Base-by-base conservation (phyloP, 2,113 vertebrate genomes). In the Colossoma macropomum region DNA sequence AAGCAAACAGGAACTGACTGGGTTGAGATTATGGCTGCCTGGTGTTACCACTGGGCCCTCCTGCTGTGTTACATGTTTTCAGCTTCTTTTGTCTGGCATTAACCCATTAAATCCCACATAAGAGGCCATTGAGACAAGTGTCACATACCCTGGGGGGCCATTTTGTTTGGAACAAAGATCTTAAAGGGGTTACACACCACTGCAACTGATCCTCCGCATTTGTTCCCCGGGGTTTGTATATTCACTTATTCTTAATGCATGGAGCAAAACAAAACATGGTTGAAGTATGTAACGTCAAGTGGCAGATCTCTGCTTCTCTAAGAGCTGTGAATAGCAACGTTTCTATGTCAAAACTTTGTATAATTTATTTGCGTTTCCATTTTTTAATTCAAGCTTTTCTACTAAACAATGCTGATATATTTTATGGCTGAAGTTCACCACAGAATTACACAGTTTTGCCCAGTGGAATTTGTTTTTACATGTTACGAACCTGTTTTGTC, bases 61-160 rank as follows among this genome's bases (percentile, higher is more conserved):
- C 87, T 65, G 72, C 84, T 82, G 84, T 50, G 87, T 71, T 82
- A 81, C 82, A 85, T 84, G 80, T 84, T 86, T 80, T 80, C 83
- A 63, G 78, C 25, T 76, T 84, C 85, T 86, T 86, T 87, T 88
- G 86, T 88, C 75, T 85, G 86, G 69, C 50, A 28, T 88, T 88
- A 90, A 90, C 89, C 89, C 85, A 63, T 88, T 90, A 88, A 88
- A 86, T 83, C 87, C 84, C 86, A 87, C 86, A 87, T 81, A 83
- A 84, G 85, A 84, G 83, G 34, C 84, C 86, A 87, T 77, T 88
- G 80, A 88, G 81, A 72, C 62, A 68, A 85, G 78, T 87, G 86
- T 86, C 87, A 90, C 72, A 85, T 62, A 70, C 82, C 87, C 85
- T 76, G 75, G 87, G 83, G 87, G 87, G 87, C 48, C 80, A 78